phyloP scores from a whole-genome alignment of 23 tunicate genomes.

The Phallusia fumigata region DNA sequence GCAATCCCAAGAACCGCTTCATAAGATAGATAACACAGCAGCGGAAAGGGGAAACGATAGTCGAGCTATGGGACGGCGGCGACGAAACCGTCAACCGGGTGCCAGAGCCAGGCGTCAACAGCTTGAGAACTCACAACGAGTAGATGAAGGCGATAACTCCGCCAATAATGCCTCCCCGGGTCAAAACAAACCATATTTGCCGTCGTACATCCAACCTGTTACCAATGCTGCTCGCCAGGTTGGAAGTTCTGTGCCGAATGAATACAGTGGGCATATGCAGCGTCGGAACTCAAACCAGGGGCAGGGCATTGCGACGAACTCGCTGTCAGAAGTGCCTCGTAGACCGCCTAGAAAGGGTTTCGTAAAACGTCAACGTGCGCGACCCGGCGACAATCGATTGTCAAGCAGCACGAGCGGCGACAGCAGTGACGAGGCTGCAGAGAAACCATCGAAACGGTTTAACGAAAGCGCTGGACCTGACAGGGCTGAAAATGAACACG shows the following conservation, averaged over 20 bases:
- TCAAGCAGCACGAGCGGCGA: constrained; percentile 43
- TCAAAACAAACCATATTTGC: not conserved
- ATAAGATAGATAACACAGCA: not conserved
- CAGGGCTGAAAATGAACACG: not conserved
- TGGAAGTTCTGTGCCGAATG: not conserved
- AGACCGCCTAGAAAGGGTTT: constrained; percentile 11
- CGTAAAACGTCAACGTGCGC: constrained; percentile 16
- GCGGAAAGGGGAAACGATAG: not conserved
- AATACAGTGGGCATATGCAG: not conserved
- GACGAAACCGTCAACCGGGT: not conserved
- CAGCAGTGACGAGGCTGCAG: constrained; percentile 15
- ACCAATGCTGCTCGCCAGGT: not conserved
- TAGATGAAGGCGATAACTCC: not conserved
- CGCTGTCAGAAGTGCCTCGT: not conserved
- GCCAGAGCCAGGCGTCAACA: constrained; percentile 3
- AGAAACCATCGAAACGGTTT: not conserved
- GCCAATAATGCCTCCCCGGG: not conserved
- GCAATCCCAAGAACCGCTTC: constrained; percentile 3
- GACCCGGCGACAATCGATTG: constrained; percentile 19
- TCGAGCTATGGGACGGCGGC: constrained; percentile 12
- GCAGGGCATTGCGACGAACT: not conserved
- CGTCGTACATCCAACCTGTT: not conserved
- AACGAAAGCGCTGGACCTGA: not conserved
- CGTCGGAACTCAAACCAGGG: not conserved
- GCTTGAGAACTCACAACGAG: not conserved